Percentiles rank a stretch among this genome's conserved stretches.
phyloP scores from a whole-genome alignment of 2,113 vertebrate species.

The Sakesphorus luctuosus region DNA sequence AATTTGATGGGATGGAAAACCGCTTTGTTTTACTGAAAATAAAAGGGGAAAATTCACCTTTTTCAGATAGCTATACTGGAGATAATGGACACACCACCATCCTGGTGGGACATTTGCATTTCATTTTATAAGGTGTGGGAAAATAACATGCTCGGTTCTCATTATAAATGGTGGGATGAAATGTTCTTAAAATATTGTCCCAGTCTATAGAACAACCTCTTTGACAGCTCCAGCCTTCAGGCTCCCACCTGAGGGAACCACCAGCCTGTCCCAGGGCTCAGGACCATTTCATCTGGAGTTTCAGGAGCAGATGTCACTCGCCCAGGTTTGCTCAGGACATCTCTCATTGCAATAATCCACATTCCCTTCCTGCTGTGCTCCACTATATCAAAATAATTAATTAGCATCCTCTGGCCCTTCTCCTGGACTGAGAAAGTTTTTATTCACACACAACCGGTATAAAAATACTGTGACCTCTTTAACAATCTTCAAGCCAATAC shows the following conservation, averaged over 20 bases:
- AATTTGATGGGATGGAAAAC: background rate
- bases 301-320: background rate
- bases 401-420: background rate
- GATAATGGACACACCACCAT: background rate
- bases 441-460: conserved; percentile 27
- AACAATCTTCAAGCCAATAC: conserved; percentile 37
- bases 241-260: background rate
- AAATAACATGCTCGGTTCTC: background rate
- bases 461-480: conserved; percentile 48
- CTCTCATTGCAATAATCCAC: background rate
- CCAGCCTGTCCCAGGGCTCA: background rate
- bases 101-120: background rate
- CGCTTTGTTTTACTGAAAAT: background rate
- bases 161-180: background rate
- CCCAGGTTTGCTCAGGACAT: background rate
- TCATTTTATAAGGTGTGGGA: background rate
- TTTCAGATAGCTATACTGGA: background rate
- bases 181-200: background rate
- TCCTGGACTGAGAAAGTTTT: conserved; percentile 38
- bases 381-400: background rate
- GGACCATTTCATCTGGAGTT: background rate
- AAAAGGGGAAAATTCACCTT: background rate
- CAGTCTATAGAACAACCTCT: background rate
- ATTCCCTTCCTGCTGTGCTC: background rate
- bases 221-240: background rate